These are phyloP conservation scores for Atethmia centrago DNA, from an alignment of 2,888 invertebrate genomes.

Conservation along the genomic window DNA sequence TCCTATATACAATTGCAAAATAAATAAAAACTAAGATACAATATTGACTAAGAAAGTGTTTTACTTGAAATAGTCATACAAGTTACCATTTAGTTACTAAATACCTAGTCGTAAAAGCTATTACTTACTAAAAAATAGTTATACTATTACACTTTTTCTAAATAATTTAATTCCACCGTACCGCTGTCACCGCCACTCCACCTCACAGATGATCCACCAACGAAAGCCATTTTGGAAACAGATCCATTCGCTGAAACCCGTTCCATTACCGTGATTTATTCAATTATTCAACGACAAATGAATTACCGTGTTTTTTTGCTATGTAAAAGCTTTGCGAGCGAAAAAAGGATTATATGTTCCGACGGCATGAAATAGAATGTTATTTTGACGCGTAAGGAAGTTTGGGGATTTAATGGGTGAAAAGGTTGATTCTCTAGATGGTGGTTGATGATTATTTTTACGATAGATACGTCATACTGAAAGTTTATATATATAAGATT, in stretches of 20 bases:
- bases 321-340: conserved; percentile 58
- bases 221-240: conserved; percentile 76
- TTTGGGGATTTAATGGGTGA: conserved; percentile 7
- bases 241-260: conserved; percentile 83
- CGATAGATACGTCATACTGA: no score
- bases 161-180: background rate
- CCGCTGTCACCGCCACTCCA: conserved; percentile 33
- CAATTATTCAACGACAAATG: conserved; percentile 86
- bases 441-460: background rate
- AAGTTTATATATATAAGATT: no score
- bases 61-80: no score
- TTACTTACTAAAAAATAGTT: no score
- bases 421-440: background rate
- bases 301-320: conserved; percentile 75
- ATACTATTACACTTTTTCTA: background rate
- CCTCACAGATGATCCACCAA: conserved; percentile 58
- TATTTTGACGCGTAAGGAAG: conserved; percentile 24
- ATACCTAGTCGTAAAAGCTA: background rate
- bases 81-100: no score
- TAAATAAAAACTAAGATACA: background rate
- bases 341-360: conserved; percentile 55
- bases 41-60: background rate
- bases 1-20: background rate
- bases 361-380: conserved; percentile 27
- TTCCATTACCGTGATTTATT: conserved; percentile 87